Evolutionary conservation across 2,797 vertebrate species (phyloP), one percentile per base, ranked within the genome.

Genomic region (Pangasius krempfi): DNA sequence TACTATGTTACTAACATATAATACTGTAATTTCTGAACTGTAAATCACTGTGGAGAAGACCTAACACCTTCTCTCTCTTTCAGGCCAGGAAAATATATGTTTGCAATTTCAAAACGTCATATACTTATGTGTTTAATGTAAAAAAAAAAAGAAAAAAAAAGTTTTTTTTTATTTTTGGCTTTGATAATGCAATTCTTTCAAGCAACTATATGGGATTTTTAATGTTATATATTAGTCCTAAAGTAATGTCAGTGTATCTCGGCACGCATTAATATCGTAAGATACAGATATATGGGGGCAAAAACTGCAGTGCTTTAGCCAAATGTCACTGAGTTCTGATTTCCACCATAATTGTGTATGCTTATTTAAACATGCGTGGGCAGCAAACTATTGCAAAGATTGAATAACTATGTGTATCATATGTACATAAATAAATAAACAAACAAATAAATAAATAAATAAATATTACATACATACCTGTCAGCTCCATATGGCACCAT

Each of bases 401-500:
- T 37, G 30, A 8, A 72, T n/a, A 27, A 64, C 12, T 33, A 14
- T 5, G 0, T n/a, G 9, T n/a, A 78, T 5, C n/a, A 62, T 25
- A 44, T 44, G 40, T 44, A 44, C 40, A 54, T 14, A 2, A 79
- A 27, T 30, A 27, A 10, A 10, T 6, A 27, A n/a, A 62, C 3
- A n/a, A 9, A 9, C 1, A 50, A 78, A 47, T 1, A 78, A 27
- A 52, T 13, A 5, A 33, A 22, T 22, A 1, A 73, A 27, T 2
- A 1, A 0, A 44, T 2, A 33, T 25, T 58, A 56, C 22, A 87
- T 75, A 18, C 40, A 27, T 86, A 96, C 96, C 91, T 94, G 70
- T 90, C 91, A 40, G 94, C 95, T 14, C 92, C 92, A 0, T 87
- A 91, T 4, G 94, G 96, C 18, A 97, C 18, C 86, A 94, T 94